Evolutionary conservation across 1,140 invertebrate genomes (phyloP), one percentile per base, ranked within the genome.

Genomic region (Drosophila trapezifrons): DNA sequence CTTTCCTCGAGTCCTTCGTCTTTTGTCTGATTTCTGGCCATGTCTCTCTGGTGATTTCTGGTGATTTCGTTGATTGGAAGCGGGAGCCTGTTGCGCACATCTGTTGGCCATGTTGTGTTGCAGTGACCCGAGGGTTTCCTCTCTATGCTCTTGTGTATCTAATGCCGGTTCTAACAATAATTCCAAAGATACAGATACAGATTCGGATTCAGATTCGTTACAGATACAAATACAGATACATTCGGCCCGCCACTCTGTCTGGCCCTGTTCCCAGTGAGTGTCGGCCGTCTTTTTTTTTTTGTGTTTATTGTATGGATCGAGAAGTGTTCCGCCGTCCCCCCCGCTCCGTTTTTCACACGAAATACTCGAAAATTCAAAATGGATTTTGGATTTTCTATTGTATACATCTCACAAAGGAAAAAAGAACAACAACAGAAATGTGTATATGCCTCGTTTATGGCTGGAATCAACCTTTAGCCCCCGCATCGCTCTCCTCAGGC

Each of bases 41-140:
- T 62, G 59, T 62, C 18, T 20, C 6, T 17, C 10, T 37, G 43
- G 35, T 42, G 27, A 49, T 66, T 57, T 75, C 52, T 76, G 66
- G 45, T 71, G 66, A 58, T 71, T 72, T 62, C 54, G 65, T 66
- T 67, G 55, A 56, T 76, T 78, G 62, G 63, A 67, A 80, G 80
- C 80, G 65, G 58, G 72, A 84, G 80, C 80, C 76, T 84, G 80
- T 84, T 84, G 80, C 66, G 81, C 76, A 84, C 80, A 84, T 84
- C 80, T 84, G 80, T 80, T 84, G 72, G 66, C 80, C 80, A 84
- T 69, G 55, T 76, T 70, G 59, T 54, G 37, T 18, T 60, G 72
- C 65, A 80, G 63, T 66, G 62, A 69, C 62, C 76, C 40, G 66
- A 71, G 67, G 69, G 52, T 58, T 52, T 66, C 27, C 67, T 49